phyloP scores from a whole-genome alignment of 2,113 vertebrate species.

The Amphiprion percula region DNA sequence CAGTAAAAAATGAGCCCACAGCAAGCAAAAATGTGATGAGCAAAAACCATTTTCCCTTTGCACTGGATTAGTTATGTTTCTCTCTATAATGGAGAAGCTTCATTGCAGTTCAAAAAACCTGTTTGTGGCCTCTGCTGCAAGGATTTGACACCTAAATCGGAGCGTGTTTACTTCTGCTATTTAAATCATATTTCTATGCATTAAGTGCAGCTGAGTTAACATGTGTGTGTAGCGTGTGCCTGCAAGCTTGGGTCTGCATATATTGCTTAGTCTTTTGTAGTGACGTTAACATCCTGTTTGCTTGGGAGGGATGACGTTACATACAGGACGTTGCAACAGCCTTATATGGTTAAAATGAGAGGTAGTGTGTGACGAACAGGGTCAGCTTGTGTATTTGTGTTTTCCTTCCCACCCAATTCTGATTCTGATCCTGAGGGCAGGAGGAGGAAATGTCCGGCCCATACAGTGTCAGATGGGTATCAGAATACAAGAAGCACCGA shows the following conservation, averaged over 20 bases:
- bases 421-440: conserved; percentile 55
- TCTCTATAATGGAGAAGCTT: not conserved
- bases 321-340: conserved; percentile 59
- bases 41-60: not conserved
- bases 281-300: conserved; percentile 76
- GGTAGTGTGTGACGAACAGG: conserved; percentile 25
- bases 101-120: not conserved
- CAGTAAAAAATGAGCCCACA: too few species aligned
- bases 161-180: not conserved
- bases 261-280: conserved; percentile 36
- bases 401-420: conserved; percentile 48
- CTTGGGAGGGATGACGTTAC: conserved; percentile 32
- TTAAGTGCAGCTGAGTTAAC: not conserved
- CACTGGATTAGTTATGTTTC: not conserved
- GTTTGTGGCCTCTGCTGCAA: not conserved
- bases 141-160: not conserved
- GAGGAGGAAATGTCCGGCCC: conserved; percentile 71
- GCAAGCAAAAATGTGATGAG: too few species aligned
- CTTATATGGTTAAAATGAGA: conserved; percentile 77
- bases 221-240: not conserved
- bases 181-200: not conserved
- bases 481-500: conserved; percentile 24
- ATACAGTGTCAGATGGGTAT: conserved; percentile 50
- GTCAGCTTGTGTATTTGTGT: conserved; percentile 16
- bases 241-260: not conserved